Base-by-base conservation (phyloP, 2,797 vertebrate species). In the Anguilla obscura region DNA sequence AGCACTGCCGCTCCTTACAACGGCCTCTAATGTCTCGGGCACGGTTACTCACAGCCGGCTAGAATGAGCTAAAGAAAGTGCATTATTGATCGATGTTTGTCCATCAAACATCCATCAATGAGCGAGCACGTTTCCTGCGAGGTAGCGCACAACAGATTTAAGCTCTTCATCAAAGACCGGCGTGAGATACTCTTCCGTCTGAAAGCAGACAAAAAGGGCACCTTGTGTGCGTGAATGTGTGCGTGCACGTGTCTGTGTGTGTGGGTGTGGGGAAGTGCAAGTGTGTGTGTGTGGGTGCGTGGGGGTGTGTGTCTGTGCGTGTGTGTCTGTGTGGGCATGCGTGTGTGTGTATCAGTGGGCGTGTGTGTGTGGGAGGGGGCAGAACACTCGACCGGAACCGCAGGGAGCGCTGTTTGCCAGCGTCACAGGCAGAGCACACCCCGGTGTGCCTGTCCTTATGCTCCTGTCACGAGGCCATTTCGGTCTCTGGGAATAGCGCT, bases 181-280 rank as follows among this genome's bases (percentile, higher is more conserved):
- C 4, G 30, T n/a, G 79, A 50, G 8, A 50, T 14, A n/a, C 45
- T 45, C 18, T 10, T 80, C 40, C 5, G 6, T 80, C 36, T 80
- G 40, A 80, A 45, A 80, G 16, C 3, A 40, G 91, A 92, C 91
- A 89, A 90, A 90, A 89, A 58, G 10, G 86, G 71, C 16, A 9
- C 1, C 16, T 14, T 71, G 1, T 87, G 5, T 76, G 45, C 74
- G 4, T 86, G 16, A 10, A 3, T 84, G 56, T 9, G 82, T 79
- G 83, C 48, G 45, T 54, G 85, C n/a, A 45, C 56, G 48, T 45
- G 79, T 87, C 66, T 30, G n/a, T 12, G 69, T 30, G 69, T 30
- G 66, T 0, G 24, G 7, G 21, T 1, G 21, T 5, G 40, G 40
- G 40, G 40, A 40, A 40, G 40, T 40, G 21, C 40, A 45, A 45